Evolutionary conservation across 1,140 invertebrate species (phyloP), one percentile per base, ranked within the genome.

Genomic region (Cydia amplana): DNA sequence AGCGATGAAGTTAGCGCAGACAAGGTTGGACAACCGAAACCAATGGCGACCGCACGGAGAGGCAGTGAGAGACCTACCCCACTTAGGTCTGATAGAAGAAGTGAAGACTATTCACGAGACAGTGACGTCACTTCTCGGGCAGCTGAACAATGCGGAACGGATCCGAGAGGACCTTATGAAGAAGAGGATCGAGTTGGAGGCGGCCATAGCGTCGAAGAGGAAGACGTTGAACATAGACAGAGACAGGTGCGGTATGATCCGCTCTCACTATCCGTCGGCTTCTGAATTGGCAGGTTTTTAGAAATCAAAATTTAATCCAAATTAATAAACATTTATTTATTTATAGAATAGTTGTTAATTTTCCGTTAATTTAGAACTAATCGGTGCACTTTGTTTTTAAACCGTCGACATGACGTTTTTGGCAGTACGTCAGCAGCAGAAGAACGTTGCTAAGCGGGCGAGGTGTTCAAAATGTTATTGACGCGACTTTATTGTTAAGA

Each of bases 1-100:
- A 9, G 94, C 95, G 3, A 95, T 96, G 94, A 97, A 97, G 86
- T 94, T 96, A 28, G 96, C 96, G 18, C 96, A 97, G 89, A 97
- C 96, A 0, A 94, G 96, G 78, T 91, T 97, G 73, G 94, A 96
- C 82, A 96, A 96, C 81, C 93, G 96, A 76, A 93, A 94, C 51
- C 89, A 92, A 51, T 93, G 93, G 74, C 91, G 95, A 43, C 95
- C 95, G 18, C 93, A 95, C 55, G 95, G 96, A 9, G 96, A 97
- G 88, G 96, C 94, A 80, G 96, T 96, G 74, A 92, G 96, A 65
- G 96, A 97, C 85, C 87, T 90, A 43, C 93, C 95, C 16, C 96
- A 97, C 88, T 93, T 94, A 77, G 95, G 95, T 9, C 91, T 97
- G n/a, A 94, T 97, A 49, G 95, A 96, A 46, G 96, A 96, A 88